Base-by-base conservation (phyloP, 2,888 invertebrate genomes). In the Nephrocerus scutellatus region DNA sequence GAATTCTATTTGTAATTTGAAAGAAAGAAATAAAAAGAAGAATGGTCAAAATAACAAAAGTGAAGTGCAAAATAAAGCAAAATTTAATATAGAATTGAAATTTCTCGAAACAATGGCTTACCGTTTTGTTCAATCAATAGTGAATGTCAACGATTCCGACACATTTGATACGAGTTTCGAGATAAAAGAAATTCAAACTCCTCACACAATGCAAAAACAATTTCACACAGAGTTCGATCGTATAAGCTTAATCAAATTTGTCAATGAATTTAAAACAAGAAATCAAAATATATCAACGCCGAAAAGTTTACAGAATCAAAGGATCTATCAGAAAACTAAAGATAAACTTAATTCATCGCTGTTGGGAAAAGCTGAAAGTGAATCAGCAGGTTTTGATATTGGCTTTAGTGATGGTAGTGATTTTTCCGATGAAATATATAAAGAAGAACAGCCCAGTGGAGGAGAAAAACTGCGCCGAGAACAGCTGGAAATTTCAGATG, bases 111-210 rank as follows among this genome's bases (percentile, higher is more conserved):
- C 45, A 9, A 66, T 64, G 64, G 66, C 66, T 8, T 65, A 65
- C 38, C 56, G 63, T 33, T 68, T 66, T 32, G 63, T 62, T 23
- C 61, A 63, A 43, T 60, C 63, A 6, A 53, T 67, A 43, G 59
- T 57, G 10, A 59, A 61, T 24, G 53, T 65, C 6, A 68, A 68
- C 43, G 67, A 68, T 46, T 68, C 67, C 5, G 62, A 60, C 38
- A 59, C 59, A 52, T 66, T 68, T 36, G 68, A 68, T 46, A 60
- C 64, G 47, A 68, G 68, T 47, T 58, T 68, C 39, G 66, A 67
- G 54, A 55, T 68, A 41, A 67, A 67, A 41, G 50, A 57, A 8
- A 61, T 67, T 14, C 55, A 55, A 25, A 59, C 54, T 30, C 57
- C 56, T 9, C 50, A 43, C n/a, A 48, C 41, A 4, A 20, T 36